Percentiles rank a stretch among this genome's conserved stretches.
Evolutionary conservation across 2,113 vertebrate genomes (phyloP).

Genomic region (Hassar affinis): DNA sequence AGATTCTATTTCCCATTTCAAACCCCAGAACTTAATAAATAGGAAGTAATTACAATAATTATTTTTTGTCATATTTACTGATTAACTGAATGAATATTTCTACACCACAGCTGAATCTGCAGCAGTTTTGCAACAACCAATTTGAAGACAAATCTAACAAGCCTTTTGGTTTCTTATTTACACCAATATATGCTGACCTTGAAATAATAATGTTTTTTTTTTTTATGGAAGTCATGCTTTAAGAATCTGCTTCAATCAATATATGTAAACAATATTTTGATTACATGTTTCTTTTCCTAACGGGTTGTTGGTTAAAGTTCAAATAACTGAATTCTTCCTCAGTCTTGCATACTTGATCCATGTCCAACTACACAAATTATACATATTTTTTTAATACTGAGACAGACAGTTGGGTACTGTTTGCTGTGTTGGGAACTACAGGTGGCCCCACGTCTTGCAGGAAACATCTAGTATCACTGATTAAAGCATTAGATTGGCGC

Average conservation of each 20-base stretch:
- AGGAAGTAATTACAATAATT: no score
- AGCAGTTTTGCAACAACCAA: background rate
- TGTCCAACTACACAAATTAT: background rate
- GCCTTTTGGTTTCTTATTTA: background rate
- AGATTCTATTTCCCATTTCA: no score
- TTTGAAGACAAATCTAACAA: background rate
- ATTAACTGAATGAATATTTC: background rate
- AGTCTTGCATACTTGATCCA: background rate
- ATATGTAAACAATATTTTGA: background rate
- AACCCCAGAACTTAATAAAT: no score
- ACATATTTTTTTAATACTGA: background rate
- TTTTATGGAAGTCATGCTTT: background rate
- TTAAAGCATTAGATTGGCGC: slow-evolving; percentile 36
- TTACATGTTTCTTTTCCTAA: background rate
- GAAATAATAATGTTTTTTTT: background rate
- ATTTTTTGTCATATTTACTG: background rate
- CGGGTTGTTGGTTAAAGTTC: background rate
- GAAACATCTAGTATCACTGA: slow-evolving; percentile 18
- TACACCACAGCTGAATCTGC: background rate
- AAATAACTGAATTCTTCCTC: background rate
- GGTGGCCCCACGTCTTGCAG: slow-evolving; percentile 48
- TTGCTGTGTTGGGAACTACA: slow-evolving; percentile 42
- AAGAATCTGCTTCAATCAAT: background rate
- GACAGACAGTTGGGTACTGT: slow-evolving; percentile 26
- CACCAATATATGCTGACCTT: background rate